Evolutionary conservation across 2,888 invertebrate genomes (phyloP), one percentile per base, ranked within the genome.

Genomic region (Andricus quercusramuli): DNA sequence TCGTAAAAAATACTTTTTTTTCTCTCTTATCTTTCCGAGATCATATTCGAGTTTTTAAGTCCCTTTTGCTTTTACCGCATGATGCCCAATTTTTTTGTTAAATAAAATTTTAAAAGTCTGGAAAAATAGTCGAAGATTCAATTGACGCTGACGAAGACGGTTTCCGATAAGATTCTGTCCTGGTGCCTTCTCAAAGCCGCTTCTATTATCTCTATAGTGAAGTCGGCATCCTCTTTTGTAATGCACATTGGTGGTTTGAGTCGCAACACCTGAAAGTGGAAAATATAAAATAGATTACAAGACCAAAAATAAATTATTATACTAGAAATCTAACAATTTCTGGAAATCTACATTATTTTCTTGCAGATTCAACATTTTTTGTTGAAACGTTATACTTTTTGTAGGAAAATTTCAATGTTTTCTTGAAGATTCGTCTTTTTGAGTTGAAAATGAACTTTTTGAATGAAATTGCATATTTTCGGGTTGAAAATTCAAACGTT

Each of bases 181-280:
- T 87, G 85, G 85, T 91, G 87, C 77, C 91, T 92, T 80, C 94
- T 93, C 44, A 96, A 91, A 11, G 95, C 95, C 83, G 93, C 92
- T 84, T 95, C 94, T 78, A 97, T 90, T 25, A 95, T 95, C 29
- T 94, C 93, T 17, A 96, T 90, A 0, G 96, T 94, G 87, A 96
- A 96, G 90, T 98, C 96, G 0, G 96, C 97, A 93, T 99, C 98
- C 77, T 95, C 95, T 91, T 95, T 96, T 13, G 95, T 97, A 80
- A 99, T 95, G 92, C 99, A 99, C 96, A 99, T 97, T 0, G 99
- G 99, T 20, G 99, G 99, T 91, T 98, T 97, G 83, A 99, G 96
- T 88, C 98, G 94, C 77, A 99, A 93, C 0, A 97, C 96, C 97
- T 98, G 94, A 77, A 92, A 92, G 83, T 68, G 85, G 20, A 47